Evolutionary conservation across 2,797 vertebrate genomes (phyloP).

Genomic region (Propithecus perrieri): DNA sequence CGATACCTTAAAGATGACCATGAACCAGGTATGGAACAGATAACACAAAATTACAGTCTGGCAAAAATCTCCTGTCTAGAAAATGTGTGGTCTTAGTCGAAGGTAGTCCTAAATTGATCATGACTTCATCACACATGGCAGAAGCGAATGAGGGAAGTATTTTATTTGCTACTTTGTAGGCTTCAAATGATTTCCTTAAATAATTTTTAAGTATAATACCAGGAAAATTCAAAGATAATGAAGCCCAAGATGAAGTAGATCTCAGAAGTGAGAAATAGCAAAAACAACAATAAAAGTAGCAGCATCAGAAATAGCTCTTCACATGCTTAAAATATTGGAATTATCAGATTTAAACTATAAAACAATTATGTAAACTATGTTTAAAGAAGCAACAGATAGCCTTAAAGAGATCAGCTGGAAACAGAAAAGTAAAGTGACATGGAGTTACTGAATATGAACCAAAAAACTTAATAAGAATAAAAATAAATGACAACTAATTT

Average conservation of each 20-base stretch:
- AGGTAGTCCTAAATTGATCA: background rate
- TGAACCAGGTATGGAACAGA: background rate
- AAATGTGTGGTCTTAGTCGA: background rate
- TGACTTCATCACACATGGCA: background rate
- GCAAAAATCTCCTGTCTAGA: background rate
- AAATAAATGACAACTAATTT: background rate
- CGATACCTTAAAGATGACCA: background rate
- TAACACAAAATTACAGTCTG: background rate
- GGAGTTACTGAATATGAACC: background rate
- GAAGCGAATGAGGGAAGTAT: background rate
- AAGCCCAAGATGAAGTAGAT: background rate
- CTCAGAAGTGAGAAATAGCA: background rate
- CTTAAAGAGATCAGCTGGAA: background rate
- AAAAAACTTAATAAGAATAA: background rate
- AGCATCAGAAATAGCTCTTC: background rate
- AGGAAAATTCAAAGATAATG: background rate
- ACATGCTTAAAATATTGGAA: background rate
- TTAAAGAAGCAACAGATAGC: background rate
- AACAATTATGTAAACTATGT: background rate
- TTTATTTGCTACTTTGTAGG: background rate
- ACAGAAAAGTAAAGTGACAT: background rate
- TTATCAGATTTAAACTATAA: background rate
- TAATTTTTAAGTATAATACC: background rate
- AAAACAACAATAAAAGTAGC: background rate
- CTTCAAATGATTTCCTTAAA: background rate